Percentiles rank a stretch among this genome's conserved stretches.
phyloP scores from a whole-genome alignment of 2,888 invertebrate species.

The Drosophila dives region DNA sequence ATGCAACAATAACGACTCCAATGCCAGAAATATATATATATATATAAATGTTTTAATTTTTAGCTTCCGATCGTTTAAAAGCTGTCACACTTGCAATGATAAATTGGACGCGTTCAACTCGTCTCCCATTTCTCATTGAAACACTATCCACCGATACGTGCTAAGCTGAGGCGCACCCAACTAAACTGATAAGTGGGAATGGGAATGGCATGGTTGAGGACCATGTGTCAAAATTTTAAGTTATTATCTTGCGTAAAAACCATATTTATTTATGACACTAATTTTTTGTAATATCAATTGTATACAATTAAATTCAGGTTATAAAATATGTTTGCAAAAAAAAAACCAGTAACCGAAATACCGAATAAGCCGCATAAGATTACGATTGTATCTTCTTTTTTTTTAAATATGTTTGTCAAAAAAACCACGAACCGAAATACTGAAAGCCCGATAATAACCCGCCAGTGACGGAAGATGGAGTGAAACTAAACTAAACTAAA shows the following conservation, averaged over 20 bases:
- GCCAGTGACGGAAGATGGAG: slow-evolving; percentile 5
- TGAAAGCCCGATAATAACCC: slow-evolving; percentile 12
- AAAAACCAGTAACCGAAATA: too few relatives aligned
- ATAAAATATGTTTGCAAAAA: neutral
- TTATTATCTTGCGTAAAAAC: neutral
- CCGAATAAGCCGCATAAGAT: too few relatives aligned
- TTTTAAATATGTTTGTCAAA: neutral
- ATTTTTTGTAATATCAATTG: neutral
- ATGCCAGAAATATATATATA: neutral
- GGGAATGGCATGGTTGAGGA: neutral
- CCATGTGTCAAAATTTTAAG: neutral
- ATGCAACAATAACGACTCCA: neutral
- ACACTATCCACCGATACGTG: slow-evolving; percentile 32
- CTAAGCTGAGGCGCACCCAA: neutral
- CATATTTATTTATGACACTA: neutral
- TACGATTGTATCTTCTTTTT: neutral
- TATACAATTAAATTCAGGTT: neutral
- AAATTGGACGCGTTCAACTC: neutral
- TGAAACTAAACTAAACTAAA: slow-evolving; percentile 15
- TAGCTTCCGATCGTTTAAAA: neutral
- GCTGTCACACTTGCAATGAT: slow-evolving; percentile 18
- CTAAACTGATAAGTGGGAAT: neutral
- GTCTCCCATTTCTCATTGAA: slow-evolving; percentile 17
- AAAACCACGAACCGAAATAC: neutral
- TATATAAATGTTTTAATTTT: too few relatives aligned